phyloP scores from a whole-genome alignment of 2,888 invertebrate genomes.

The Macaria notata region DNA sequence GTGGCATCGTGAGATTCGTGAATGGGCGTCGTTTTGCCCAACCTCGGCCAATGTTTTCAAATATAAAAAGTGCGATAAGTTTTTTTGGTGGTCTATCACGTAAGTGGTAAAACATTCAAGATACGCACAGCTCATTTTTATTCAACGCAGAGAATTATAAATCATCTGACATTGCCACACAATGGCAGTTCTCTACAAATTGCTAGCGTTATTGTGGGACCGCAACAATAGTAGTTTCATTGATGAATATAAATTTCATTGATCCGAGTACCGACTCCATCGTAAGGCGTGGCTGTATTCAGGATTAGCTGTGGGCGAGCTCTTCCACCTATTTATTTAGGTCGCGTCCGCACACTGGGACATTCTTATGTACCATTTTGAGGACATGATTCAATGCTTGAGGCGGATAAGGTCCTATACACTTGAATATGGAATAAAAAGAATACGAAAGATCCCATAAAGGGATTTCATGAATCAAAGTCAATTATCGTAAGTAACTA shows the following conservation, averaged over 20 bases:
- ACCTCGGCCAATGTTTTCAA: neutral
- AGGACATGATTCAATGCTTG: too few species aligned
- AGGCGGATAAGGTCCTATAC: too few species aligned
- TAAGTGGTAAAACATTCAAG: conserved; percentile 5
- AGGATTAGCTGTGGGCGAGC: conserved; percentile 22
- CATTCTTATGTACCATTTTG: too few species aligned
- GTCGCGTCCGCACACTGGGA: too few species aligned
- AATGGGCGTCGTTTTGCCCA: neutral
- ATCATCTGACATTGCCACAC: conserved; percentile 39
- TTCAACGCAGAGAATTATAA: conserved; percentile 20
- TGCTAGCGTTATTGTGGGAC: conserved; percentile 44
- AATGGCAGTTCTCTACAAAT: conserved; percentile 44
- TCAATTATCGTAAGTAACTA: too few species aligned
- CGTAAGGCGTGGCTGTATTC: conserved; percentile 15
- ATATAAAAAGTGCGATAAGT: conserved; percentile 1
- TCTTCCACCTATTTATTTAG: too few species aligned
- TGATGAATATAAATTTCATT: conserved; percentile 69
- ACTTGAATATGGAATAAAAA: too few species aligned
- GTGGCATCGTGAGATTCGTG: neutral
- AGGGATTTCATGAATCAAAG: too few species aligned
- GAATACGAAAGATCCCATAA: too few species aligned
- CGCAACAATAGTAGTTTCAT: conserved; percentile 58
- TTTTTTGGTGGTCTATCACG: neutral
- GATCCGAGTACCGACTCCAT: conserved; percentile 50
- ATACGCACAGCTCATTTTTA: conserved; percentile 19